These are phyloP conservation scores for Syngnathus typhle DNA, from an alignment of 2,113 vertebrate genomes.

Conservation along the genomic window DNA sequence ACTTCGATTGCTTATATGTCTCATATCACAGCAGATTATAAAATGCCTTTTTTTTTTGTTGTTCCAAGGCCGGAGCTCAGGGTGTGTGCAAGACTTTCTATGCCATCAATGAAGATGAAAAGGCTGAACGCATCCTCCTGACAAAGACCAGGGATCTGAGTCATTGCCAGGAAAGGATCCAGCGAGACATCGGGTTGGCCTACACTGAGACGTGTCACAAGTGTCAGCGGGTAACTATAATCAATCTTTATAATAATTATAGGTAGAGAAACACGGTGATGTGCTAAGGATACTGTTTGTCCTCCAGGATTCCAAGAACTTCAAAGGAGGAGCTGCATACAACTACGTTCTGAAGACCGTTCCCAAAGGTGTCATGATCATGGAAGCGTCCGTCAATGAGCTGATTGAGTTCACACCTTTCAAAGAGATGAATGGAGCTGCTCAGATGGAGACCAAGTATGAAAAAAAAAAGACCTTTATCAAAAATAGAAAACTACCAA, in stretches of 20 bases:
- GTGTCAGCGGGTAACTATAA: conserved; percentile 56
- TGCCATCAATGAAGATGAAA: conserved; percentile 71
- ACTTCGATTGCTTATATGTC: background rate
- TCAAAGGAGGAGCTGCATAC: conserved; percentile 69
- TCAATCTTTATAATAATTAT: background rate
- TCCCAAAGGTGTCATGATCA: conserved; percentile 55
- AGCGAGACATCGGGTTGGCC: conserved; percentile 67
- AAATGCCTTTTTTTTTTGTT: background rate
- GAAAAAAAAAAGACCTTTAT: background rate
- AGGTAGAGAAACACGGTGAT: background rate
- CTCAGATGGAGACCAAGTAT: conserved; percentile 73
- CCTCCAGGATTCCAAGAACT: conserved; percentile 64
- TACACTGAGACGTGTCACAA: conserved; percentile 63
- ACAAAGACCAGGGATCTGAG: conserved; percentile 76
- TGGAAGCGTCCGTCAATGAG: conserved; percentile 69
- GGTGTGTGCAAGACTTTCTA: conserved; percentile 81
- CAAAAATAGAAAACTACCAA: background rate
- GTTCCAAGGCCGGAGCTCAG: conserved; percentile 72
- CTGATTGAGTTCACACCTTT: conserved; percentile 74
- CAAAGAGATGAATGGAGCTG: conserved; percentile 68
- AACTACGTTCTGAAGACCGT: conserved; percentile 71
- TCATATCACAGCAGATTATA: background rate
- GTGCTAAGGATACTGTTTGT: background rate
- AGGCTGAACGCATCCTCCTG: conserved; percentile 50
- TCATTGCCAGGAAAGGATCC: conserved; percentile 74